Conservation (phyloP, 2,113 vertebrate species). For the Charina bottae region DNA sequence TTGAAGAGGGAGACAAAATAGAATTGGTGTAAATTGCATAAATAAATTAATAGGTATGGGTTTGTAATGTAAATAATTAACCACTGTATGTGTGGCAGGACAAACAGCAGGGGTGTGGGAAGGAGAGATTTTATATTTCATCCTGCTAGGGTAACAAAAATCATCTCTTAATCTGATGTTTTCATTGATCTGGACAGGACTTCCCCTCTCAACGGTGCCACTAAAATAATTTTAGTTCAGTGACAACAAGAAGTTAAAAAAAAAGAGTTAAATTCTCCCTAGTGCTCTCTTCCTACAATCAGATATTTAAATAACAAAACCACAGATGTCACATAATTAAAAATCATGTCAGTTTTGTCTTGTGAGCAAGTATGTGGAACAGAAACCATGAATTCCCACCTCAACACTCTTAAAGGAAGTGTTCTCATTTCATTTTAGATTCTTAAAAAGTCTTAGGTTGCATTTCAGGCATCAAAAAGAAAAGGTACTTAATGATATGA, state of each 20-base stretch:
- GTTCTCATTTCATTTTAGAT: not conserved
- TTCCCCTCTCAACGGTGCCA: not conserved
- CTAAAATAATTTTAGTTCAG: not conserved
- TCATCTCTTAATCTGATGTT: not conserved
- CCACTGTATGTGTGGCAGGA: not conserved
- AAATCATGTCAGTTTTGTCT: not conserved
- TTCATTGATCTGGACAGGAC: not conserved
- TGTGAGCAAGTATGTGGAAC: not conserved
- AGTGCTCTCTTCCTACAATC: not conserved
- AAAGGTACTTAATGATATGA: not conserved
- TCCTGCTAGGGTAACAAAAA: not conserved
- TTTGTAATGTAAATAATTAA: not conserved
- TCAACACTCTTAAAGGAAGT: not conserved
- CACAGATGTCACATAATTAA: not conserved
- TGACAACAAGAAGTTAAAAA: not conserved
- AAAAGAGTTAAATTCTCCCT: not conserved
- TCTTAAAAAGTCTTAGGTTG: not conserved
- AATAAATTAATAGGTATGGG: not conserved
- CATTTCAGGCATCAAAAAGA: not conserved
- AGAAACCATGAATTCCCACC: not conserved
- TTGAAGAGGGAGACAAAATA: not conserved
- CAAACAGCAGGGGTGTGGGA: not conserved
- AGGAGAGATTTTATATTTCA: not conserved
- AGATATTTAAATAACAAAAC: not conserved
- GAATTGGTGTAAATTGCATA: not conserved